Percentiles rank a stretch among this genome's conserved stretches.
Evolutionary conservation across 2,888 invertebrate species (phyloP).

Genomic region (Seladonia tumulorum): DNA sequence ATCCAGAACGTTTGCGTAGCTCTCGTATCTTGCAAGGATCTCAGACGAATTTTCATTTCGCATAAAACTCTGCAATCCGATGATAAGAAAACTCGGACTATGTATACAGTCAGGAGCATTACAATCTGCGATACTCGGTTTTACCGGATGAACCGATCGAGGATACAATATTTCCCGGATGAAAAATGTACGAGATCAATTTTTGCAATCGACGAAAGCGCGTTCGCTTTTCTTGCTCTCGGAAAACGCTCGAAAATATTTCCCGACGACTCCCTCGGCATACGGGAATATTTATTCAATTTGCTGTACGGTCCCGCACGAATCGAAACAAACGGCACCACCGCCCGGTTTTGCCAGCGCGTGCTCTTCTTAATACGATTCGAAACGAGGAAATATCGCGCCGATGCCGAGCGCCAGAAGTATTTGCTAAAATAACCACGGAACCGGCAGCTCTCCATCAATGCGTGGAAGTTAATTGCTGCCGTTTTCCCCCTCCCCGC

Average conservation of each 20-base stretch:
- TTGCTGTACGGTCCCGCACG: constrained; percentile 15
- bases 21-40: too few species aligned
- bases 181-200: constrained; percentile 38
- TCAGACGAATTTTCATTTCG: too few species aligned
- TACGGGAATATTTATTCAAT: constrained; percentile 54
- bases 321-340: constrained; percentile 16
- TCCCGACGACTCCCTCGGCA: constrained; percentile 34
- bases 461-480: constrained; percentile 66
- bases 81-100: neutral
- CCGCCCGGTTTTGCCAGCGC: neutral
- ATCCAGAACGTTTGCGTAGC: too few species aligned
- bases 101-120: neutral
- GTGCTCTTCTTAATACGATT: constrained; percentile 45
- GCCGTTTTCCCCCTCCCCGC: neutral
- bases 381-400: constrained; percentile 18
- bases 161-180: constrained; percentile 2
- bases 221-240: constrained; percentile 27
- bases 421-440: constrained; percentile 62
- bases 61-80: too few species aligned
- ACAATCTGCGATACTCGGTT: constrained; percentile 12
- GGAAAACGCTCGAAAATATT: constrained; percentile 47
- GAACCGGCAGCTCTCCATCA: constrained; percentile 48
- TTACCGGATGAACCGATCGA: constrained; percentile 21
- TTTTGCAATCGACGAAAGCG: constrained; percentile 36
- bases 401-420: neutral